phyloP scores from a whole-genome alignment of 1,140 invertebrate genomes.

The Apolygus lucorum region DNA sequence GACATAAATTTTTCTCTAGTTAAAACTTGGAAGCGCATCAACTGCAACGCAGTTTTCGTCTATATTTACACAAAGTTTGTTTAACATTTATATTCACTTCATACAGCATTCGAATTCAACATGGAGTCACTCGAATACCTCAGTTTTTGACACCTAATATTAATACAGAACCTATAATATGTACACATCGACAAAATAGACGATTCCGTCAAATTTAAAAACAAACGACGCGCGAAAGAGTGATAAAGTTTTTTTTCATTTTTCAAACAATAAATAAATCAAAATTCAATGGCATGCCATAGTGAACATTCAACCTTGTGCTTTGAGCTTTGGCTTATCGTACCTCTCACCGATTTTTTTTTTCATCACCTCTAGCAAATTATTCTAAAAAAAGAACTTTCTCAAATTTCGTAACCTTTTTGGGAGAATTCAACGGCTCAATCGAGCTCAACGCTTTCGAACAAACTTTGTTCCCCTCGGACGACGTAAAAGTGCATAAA shows the following conservation, averaged over 20 bases:
- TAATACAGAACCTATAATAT: background rate
- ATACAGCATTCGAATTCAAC: background rate
- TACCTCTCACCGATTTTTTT: too few relatives aligned
- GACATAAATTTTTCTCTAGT: background rate
- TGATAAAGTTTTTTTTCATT: too few relatives aligned
- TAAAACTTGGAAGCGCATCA: background rate
- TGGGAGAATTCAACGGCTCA: too few relatives aligned
- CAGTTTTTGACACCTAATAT: background rate
- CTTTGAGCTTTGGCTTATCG: constrained; percentile 12
- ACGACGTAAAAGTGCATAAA: too few relatives aligned
- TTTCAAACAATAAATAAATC: background rate
- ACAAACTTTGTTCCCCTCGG: too few relatives aligned
- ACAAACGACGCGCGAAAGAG: background rate
- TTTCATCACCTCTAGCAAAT: too few relatives aligned
- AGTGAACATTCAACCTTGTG: constrained; percentile 15
- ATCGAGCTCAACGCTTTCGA: too few relatives aligned
- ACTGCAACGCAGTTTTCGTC: background rate
- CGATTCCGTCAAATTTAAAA: background rate
- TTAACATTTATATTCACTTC: background rate
- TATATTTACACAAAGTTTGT: too few relatives aligned
- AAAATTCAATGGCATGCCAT: constrained; percentile 9
- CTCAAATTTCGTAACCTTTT: too few relatives aligned
- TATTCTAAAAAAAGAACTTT: too few relatives aligned
- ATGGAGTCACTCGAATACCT: background rate
- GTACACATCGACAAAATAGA: background rate